phyloP scores from a whole-genome alignment of 2,113 vertebrate genomes.

The Daphoenositta chrysoptera region DNA sequence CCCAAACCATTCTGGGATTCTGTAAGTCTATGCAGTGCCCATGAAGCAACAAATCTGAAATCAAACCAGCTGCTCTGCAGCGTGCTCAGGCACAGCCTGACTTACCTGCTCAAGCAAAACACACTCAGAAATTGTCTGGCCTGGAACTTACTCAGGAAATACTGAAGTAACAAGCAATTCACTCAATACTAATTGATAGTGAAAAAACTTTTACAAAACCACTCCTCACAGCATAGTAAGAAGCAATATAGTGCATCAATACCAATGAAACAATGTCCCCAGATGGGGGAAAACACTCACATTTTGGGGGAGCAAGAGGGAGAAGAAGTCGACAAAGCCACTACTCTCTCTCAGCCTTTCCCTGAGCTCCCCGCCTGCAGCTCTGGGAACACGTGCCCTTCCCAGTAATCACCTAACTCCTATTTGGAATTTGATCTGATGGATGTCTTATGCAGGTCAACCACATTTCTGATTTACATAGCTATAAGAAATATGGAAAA shows the following conservation, averaged over 20 bases:
- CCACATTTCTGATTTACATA: background rate
- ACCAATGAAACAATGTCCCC: background rate
- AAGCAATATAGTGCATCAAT: background rate
- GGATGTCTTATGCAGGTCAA: background rate
- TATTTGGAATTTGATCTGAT: background rate
- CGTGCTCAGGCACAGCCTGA: background rate
- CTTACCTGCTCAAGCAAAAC: background rate
- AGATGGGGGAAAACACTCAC: fast-evolving
- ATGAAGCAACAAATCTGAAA: background rate
- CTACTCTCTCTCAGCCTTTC: background rate
- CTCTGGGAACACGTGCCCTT: background rate
- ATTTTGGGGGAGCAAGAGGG: background rate
- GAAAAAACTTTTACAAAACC: background rate
- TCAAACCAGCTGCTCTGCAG: background rate
- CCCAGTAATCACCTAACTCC: background rate
- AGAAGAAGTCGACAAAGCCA: fast-evolving
- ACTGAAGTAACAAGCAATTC: background rate
- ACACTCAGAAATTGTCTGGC: background rate
- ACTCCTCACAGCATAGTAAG: background rate
- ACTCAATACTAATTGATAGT: background rate
- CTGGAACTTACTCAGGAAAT: background rate
- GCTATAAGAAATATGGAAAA: background rate
- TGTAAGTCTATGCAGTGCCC: background rate
- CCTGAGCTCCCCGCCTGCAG: background rate
- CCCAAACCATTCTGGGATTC: background rate